Evolutionary conservation across 2,888 invertebrate species (phyloP).

Genomic region (Pyrgus malvae): DNA sequence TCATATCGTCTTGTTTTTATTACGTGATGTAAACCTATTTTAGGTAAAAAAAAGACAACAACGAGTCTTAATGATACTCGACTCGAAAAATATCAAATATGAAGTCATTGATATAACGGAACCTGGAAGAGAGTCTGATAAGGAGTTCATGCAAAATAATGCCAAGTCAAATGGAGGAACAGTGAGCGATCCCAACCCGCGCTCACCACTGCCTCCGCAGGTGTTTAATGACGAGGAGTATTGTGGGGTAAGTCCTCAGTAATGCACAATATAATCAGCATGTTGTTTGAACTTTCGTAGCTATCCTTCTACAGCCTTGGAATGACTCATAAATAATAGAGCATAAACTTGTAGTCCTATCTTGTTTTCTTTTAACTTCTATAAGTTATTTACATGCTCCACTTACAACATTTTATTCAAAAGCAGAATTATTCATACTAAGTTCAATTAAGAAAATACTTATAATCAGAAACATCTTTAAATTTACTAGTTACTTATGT

Average conservation of each 20-base stretch:
- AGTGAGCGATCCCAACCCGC: constrained; percentile 86
- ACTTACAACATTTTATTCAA: no score
- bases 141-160: constrained; percentile 96
- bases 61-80: constrained; percentile 95
- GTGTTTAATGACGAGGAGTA: constrained; percentile 96
- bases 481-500: no score
- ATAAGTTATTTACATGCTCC: no score
- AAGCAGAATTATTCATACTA: no score
- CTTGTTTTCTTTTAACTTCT: no score
- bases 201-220: constrained; percentile 95
- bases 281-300: neutral
- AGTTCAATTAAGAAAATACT: no score
- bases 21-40: constrained; percentile 61
- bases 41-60: constrained; percentile 98
- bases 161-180: constrained; percentile 88
- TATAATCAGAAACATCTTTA: no score
- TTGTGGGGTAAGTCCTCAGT: constrained; percentile 88
- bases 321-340: no score
- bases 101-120: constrained; percentile 97
- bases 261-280: neutral
- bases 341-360: no score
- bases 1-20: constrained; percentile 64
- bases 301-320: neutral
- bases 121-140: constrained; percentile 93
- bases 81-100: constrained; percentile 94